Conservation (phyloP, 1,140 invertebrate species). For the Neelides sp. region DNA sequence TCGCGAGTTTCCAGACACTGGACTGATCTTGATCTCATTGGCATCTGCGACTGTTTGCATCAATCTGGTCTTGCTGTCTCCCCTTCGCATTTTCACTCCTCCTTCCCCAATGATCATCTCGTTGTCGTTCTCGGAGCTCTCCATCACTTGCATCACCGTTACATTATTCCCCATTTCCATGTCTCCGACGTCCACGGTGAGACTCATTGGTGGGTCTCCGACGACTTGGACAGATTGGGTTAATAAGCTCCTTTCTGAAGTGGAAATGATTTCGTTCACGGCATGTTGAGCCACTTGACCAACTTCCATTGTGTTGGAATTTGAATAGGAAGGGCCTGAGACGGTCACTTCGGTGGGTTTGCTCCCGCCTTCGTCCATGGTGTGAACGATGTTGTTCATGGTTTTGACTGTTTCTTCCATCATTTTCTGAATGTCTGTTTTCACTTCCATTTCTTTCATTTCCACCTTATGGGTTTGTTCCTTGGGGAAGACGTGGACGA, state of each 20-base stretch:
- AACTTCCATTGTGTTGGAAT: conserved; percentile 2
- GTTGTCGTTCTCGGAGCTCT: neutral
- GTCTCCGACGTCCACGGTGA: too few species aligned
- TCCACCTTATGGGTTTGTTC: neutral
- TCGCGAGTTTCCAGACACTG: conserved; percentile 1
- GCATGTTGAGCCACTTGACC: conserved; percentile 21
- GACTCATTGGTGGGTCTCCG: neutral
- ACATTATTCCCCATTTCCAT: too few species aligned
- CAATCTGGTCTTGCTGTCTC: conserved; percentile 25
- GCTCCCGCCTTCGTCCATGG: conserved; percentile 1
- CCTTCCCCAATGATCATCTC: neutral
- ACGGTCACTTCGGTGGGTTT: too few species aligned
- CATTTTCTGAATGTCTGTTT: conserved; percentile 18
- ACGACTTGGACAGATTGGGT: too few species aligned
- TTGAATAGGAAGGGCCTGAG: conserved; percentile 1
- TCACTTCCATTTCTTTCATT: neutral
- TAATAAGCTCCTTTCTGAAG: too few species aligned
- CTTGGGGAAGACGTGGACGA: conserved; percentile 34
- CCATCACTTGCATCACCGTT: neutral
- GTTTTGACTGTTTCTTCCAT: conserved; percentile 27
- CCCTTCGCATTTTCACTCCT: conserved; percentile 13
- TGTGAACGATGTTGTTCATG: conserved; percentile 20
- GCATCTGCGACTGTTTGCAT: conserved; percentile 30
- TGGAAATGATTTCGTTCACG: conserved; percentile 24
- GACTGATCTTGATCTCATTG: conserved; percentile 25